Evolutionary conservation across 2,797 vertebrate species (phyloP).

Genomic region (Orientallactaga sibirica): DNA sequence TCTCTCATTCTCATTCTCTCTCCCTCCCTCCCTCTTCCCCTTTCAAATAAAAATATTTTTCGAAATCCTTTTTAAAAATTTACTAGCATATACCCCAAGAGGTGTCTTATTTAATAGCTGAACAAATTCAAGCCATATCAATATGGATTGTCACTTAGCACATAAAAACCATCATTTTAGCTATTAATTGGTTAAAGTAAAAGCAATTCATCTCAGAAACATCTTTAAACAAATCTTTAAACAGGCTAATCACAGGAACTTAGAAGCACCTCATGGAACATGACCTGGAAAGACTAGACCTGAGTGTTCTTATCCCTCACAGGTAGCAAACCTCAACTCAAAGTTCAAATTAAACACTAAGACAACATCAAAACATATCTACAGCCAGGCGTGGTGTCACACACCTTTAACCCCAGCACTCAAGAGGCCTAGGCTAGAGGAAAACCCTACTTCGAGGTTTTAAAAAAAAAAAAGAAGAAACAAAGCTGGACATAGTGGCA

Average conservation of each 20-base stretch:
- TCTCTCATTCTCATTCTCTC: too few species aligned
- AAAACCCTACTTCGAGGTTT: too few species aligned
- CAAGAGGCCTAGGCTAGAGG: too few species aligned
- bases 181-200: neutral
- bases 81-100: neutral
- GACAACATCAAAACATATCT: neutral
- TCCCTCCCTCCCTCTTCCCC: too few species aligned
- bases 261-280: neutral
- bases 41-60: too few species aligned
- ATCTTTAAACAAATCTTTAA: neutral
- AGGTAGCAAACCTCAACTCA: constrained; percentile 41
- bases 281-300: neutral
- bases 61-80: too few species aligned
- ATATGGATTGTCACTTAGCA: constrained; percentile 10
- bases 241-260: neutral
- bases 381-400: too few species aligned
- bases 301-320: neutral
- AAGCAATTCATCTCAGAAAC: constrained; percentile 46
- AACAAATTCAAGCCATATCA: neutral
- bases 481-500: too few species aligned
- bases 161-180: constrained; percentile 32
- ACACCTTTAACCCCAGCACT: too few species aligned
- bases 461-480: too few species aligned
- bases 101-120: neutral
- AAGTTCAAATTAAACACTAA: constrained; percentile 15